These are phyloP conservation scores for Cyanoderma ruficeps DNA, from an alignment of 2,113 vertebrate genomes.

Conservation along the genomic window DNA sequence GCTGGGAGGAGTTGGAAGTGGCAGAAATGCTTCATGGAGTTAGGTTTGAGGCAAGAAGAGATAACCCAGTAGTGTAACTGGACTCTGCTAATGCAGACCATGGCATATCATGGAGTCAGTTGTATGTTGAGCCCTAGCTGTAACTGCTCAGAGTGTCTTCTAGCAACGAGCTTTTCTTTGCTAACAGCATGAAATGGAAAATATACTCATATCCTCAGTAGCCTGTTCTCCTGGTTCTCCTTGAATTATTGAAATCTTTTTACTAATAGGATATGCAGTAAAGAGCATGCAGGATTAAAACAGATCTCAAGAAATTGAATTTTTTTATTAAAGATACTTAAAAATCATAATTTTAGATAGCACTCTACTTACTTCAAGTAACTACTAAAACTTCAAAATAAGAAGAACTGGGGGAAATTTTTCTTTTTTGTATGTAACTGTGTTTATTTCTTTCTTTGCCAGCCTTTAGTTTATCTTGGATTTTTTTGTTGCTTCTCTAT, in stretches of 20 bases:
- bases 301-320: background rate
- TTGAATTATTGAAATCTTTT: background rate
- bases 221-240: background rate
- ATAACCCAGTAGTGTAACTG: accelerated
- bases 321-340: background rate
- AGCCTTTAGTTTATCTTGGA: background rate
- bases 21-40: background rate
- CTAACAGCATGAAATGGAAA: background rate
- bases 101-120: background rate
- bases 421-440: background rate
- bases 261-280: background rate
- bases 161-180: background rate
- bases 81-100: background rate
- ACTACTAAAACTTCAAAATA: background rate
- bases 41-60: background rate
- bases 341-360: background rate
- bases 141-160: background rate
- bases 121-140: background rate
- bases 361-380: background rate
- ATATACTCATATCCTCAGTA: background rate
- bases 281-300: background rate
- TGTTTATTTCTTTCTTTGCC: background rate
- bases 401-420: background rate
- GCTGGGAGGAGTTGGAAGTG: background rate
- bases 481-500: background rate